phyloP scores from a whole-genome alignment of 2,113 vertebrate genomes.

The Microcebus griseorufus region DNA sequence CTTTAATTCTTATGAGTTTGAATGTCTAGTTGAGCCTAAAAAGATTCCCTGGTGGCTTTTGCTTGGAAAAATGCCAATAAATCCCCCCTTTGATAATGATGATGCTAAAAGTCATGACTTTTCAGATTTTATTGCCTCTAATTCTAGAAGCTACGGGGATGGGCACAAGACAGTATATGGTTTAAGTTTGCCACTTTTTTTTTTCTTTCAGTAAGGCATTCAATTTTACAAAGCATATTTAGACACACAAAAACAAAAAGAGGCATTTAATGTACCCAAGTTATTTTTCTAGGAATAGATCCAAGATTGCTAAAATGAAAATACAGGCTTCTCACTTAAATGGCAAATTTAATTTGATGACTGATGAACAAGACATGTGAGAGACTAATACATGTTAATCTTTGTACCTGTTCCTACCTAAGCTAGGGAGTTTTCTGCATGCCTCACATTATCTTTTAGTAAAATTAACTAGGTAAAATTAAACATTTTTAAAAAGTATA shows the following conservation, averaged over 20 bases:
- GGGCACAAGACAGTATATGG: background rate
- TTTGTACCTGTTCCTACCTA: background rate
- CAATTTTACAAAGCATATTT: background rate
- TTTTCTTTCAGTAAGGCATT: background rate
- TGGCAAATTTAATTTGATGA: constrained; percentile 8
- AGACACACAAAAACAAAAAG: background rate
- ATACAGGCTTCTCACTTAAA: background rate
- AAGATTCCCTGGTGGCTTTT: background rate
- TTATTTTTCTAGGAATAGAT: constrained; percentile 5
- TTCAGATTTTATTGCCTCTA: background rate
- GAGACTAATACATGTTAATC: background rate
- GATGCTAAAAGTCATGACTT: background rate
- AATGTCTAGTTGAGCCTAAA: background rate
- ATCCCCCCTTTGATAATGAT: background rate
- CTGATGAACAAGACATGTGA: background rate
- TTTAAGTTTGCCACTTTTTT: background rate
- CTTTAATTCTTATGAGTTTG: background rate
- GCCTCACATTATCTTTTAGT: background rate
- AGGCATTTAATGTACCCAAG: background rate
- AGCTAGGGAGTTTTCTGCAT: background rate
- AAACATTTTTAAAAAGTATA: constrained; percentile 1
- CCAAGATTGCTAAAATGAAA: background rate
- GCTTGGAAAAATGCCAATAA: background rate
- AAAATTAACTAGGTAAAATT: constrained; percentile 40
- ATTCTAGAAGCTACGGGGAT: background rate